A percentile compares a stretch with the other conserved stretches of the same genome.
phyloP scores from a whole-genome alignment of 2,113 vertebrate genomes.

The Tauraco erythrolophus region DNA sequence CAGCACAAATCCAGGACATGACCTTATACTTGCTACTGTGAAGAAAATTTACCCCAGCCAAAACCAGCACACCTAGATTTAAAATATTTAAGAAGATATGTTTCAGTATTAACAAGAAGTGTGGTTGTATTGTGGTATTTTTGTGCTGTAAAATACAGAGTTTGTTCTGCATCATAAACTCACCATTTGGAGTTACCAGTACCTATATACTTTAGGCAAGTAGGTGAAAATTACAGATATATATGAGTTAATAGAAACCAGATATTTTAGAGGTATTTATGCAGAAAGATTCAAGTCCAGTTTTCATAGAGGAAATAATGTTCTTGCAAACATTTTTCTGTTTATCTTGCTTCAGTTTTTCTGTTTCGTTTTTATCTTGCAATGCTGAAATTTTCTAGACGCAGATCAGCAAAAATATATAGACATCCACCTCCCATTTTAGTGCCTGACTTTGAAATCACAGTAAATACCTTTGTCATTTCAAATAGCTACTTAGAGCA shows the following conservation, averaged over 20 bases:
- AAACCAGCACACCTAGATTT: background rate
- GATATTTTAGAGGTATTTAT: background rate
- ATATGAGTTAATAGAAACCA: background rate
- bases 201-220: background rate
- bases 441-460: background rate
- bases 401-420: background rate
- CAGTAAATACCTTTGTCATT: background rate
- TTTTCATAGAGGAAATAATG: background rate
- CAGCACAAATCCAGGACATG: too few species aligned
- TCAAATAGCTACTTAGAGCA: background rate
- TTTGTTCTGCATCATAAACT: background rate
- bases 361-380: background rate
- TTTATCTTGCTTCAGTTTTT: background rate
- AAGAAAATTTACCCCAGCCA: too few species aligned
- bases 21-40: too few species aligned
- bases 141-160: background rate
- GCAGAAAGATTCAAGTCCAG: background rate
- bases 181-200: background rate
- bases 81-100: background rate
- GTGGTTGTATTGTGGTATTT: background rate
- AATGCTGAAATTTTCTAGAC: background rate
- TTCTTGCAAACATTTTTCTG: background rate
- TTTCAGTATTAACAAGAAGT: background rate
- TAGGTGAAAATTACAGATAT: background rate
- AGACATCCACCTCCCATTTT: background rate